phyloP scores from a whole-genome alignment of 2,797 vertebrate genomes.

The Neopelma chrysocephalum region DNA sequence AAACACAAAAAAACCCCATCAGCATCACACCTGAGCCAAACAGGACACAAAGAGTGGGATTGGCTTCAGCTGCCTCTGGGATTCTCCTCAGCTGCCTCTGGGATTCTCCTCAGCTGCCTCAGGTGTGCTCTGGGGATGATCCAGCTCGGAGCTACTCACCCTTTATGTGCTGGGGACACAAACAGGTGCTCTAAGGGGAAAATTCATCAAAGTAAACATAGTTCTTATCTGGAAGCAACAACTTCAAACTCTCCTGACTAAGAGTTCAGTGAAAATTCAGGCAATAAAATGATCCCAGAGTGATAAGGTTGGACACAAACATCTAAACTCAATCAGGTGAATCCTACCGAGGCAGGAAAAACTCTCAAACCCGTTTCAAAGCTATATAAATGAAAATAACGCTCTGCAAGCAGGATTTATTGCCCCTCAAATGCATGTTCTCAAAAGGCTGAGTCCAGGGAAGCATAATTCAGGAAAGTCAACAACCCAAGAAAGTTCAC shows the following conservation, averaged over 20 bases:
- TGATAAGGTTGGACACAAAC: neutral
- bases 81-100: neutral
- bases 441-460: neutral
- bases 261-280: neutral
- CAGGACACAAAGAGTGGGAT: neutral
- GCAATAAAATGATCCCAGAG: neutral
- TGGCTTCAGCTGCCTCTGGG: neutral
- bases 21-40: neutral
- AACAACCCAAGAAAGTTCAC: neutral
- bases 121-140: neutral
- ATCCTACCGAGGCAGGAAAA: neutral
- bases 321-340: neutral
- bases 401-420: neutral
- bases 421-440: neutral
- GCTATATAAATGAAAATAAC: neutral
- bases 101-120: neutral
- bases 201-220: neutral
- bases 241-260: neutral
- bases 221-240: neutral
- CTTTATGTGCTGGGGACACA: neutral
- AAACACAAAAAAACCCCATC: conserved; percentile 32
- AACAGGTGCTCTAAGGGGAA: neutral
- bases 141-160: neutral
- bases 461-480: neutral
- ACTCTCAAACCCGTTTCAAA: neutral